Evolutionary conservation across 2,888 invertebrate species (phyloP).

Genomic region (Hymenopus coronatus): DNA sequence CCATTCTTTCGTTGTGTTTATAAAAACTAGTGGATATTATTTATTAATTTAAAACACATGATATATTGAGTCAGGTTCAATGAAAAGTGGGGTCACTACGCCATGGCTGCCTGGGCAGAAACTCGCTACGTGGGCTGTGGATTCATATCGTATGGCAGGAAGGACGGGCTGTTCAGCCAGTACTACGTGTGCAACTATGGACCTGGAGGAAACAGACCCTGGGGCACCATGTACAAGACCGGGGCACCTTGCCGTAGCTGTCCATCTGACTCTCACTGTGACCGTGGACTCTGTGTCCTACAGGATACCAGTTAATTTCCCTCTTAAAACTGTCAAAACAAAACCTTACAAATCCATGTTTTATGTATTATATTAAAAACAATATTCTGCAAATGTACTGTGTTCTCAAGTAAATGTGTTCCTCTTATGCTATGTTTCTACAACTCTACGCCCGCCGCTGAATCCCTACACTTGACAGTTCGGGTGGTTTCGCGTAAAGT

Average conservation of each 20-base stretch:
- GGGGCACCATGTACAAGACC: neutral
- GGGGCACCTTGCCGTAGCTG: neutral
- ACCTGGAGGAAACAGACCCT: slow-evolving; percentile 43
- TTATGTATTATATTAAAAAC: too few species aligned
- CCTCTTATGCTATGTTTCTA: too few species aligned
- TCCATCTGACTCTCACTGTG: neutral
- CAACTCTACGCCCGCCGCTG: too few species aligned
- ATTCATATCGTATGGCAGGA: slow-evolving; percentile 43
- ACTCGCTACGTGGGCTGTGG: slow-evolving; percentile 52
- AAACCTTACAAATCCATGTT: too few species aligned
- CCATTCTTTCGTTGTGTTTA: too few species aligned
- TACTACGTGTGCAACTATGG: slow-evolving; percentile 49
- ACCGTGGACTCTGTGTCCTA: neutral
- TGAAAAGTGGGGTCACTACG: slow-evolving; percentile 43
- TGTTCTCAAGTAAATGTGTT: too few species aligned
- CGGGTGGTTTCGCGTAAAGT: too few species aligned
- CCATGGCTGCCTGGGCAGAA: slow-evolving; percentile 52
- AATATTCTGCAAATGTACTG: too few species aligned
- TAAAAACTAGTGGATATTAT: too few species aligned
- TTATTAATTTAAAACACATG: neutral
- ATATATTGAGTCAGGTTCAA: neutral
- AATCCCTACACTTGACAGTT: too few species aligned
- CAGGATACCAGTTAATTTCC: neutral
- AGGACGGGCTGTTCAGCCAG: slow-evolving; percentile 42
- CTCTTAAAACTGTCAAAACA: too few species aligned